These are phyloP conservation scores for Gastrophryne carolinensis DNA, from an alignment of 2,797 vertebrate species.

Conservation along the genomic window DNA sequence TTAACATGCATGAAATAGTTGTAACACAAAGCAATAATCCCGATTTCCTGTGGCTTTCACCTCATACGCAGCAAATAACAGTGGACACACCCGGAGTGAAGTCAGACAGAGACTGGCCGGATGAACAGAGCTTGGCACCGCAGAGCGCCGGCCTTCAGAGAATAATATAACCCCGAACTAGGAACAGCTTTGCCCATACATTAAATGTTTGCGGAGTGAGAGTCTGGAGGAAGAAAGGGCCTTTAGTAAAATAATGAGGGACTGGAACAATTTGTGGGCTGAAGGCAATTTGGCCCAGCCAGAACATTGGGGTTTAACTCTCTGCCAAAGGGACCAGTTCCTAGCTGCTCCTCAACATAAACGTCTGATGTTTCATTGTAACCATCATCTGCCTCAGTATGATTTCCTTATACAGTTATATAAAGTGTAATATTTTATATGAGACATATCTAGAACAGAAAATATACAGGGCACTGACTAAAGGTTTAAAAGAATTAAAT, in stretches of 20 bases:
- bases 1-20: constrained; percentile 8
- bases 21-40: constrained; percentile 33
- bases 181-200: constrained; percentile 33
- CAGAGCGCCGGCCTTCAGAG: constrained; percentile 8
- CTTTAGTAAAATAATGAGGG: constrained; percentile 12
- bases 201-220: constrained; percentile 27
- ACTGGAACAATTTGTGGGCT: constrained; percentile 14
- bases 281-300: constrained; percentile 4
- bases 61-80: constrained; percentile 32
- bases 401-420: background rate
- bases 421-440: background rate
- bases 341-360: background rate
- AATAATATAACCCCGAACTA: constrained; percentile 37
- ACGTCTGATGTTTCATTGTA: background rate
- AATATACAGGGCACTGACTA: no score
- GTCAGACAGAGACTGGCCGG: constrained; percentile 13
- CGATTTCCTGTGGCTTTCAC: constrained; percentile 36
- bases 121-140: constrained; percentile 29
- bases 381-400: background rate
- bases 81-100: constrained; percentile 32
- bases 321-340: constrained; percentile 1
- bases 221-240: constrained; percentile 8
- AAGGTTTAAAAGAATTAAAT: no score
- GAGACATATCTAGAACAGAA: background rate
- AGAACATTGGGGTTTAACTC: background rate